Evolutionary conservation across 2,797 vertebrate species (phyloP), one percentile per base, ranked within the genome.

Genomic region (Lepus oiostolus): DNA sequence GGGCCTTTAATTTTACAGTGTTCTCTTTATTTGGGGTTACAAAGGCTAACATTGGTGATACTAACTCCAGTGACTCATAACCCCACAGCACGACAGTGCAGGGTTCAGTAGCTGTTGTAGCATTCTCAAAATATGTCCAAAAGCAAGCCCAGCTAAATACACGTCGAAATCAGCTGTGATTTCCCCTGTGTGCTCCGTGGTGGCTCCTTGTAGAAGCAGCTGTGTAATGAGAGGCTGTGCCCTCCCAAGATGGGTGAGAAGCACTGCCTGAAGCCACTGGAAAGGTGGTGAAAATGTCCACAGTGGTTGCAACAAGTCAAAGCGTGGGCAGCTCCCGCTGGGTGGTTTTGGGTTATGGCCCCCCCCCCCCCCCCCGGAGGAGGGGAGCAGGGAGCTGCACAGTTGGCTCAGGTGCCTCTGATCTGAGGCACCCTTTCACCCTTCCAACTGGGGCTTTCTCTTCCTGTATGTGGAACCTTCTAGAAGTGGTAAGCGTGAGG

Each of bases 41-140:
- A 65, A 85, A 63, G 12, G 19, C n/a, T 28, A 52, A 47, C 72
- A 9, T 14, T 60, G 24, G 13, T 30, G 65, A 0, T 19, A 5
- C 54, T 88, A 24, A n/a, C 13, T 35, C 50, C 19, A 8, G 19
- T 26, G 21, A 70, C 63, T 91, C 38, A 21, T 52, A 77, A 9
- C 5, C 10, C 3, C 72, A n/a, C 7, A 2, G 5, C 5, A 32
- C 0, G 3, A 42, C 58, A 7, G 3, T 3, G 7, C 8, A 0
- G 6, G 52, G 7, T 35, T 62, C 11, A 2, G 30, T 5, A 65
- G 10, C 2, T 42, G 16, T 50, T 80, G 24, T 32, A 47, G 32
- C 60, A 47, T 77, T 76, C 47, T 81, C 67, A 77, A 54, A 82
- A 70, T 7, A 35, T 42, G 5, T 16, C 21, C 47, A 9, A 54